A percentile compares a stretch with the other conserved stretches of the same genome.
Evolutionary conservation across 1,140 invertebrate species (phyloP).

Genomic region (Harlomillsia oculata): DNA sequence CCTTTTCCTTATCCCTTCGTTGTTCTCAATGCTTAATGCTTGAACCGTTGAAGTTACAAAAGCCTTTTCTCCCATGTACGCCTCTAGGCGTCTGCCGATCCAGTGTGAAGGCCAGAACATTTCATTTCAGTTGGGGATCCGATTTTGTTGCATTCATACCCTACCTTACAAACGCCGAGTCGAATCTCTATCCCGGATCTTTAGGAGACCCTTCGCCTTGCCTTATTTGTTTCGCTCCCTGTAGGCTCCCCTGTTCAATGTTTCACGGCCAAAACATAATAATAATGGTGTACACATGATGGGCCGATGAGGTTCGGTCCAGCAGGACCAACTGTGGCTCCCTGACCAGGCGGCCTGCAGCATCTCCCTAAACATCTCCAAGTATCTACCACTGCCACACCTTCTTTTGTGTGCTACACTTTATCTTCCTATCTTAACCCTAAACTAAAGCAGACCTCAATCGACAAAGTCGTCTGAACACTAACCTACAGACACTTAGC

Average conservation of each 20-base stretch:
- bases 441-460: no score
- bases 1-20: conserved; percentile 11
- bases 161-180: background rate
- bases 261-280: conserved; percentile 10
- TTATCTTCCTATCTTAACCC: no score
- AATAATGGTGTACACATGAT: no score
- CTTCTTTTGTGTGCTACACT: no score
- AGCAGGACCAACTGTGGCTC: conserved; percentile 11
- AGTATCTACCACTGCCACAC: no score
- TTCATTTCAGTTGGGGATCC: conserved; percentile 13
- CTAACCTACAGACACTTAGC: no score
- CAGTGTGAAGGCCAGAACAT: conserved; percentile 5
- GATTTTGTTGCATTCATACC: background rate
- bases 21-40: conserved; percentile 5
- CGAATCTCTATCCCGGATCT: no score
- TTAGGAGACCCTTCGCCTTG: no score
- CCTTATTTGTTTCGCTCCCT: conserved; percentile 8
- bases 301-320: no score
- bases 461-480: no score
- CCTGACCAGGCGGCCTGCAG: no score
- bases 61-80: conserved; percentile 11
- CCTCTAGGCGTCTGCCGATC: conserved; percentile 12
- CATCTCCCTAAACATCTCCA: no score
- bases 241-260: conserved; percentile 4
- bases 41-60: conserved; percentile 8